Percentiles rank a stretch among this genome's conserved stretches.
phyloP scores from a whole-genome alignment of 2,113 vertebrate species.

The Mionectes macconnelli region DNA sequence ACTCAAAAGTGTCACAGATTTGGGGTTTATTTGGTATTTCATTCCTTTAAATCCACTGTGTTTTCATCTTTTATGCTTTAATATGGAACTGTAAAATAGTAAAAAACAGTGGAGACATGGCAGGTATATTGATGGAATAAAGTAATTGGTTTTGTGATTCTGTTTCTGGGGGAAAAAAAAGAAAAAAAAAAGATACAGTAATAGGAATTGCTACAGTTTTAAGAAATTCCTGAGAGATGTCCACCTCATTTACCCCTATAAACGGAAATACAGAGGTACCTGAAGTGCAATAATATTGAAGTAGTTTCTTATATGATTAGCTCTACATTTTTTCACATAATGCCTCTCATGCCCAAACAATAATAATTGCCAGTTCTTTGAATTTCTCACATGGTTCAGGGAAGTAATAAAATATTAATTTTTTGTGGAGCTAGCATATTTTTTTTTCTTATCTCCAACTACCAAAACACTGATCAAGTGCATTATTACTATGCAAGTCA shows the following conservation, averaged over 20 bases:
- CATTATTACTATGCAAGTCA: conserved; percentile 48
- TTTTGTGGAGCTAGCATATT: conserved; percentile 19
- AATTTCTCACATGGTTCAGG: conserved; percentile 44
- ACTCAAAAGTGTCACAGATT: neutral
- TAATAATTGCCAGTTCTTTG: conserved; percentile 51
- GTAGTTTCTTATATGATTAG: conserved; percentile 41
- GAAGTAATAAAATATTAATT: conserved; percentile 70
- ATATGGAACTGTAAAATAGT: conserved; percentile 4
- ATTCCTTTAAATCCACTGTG: conserved; percentile 23
- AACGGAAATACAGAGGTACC: neutral
- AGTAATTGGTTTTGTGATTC: neutral
- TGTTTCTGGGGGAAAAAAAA: neutral
- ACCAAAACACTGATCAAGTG: conserved; percentile 59
- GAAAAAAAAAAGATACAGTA: neutral
- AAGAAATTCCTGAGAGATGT: conserved; percentile 25
- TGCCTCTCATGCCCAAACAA: conserved; percentile 38
- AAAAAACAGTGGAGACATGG: neutral
- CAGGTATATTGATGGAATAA: neutral
- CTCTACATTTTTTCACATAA: conserved; percentile 39
- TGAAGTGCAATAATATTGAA: conserved; percentile 24
- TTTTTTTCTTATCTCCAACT: conserved; percentile 49
- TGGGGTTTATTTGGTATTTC: neutral
- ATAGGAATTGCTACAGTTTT: conserved; percentile 4
- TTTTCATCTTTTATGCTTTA: conserved; percentile 19
- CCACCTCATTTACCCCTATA: conserved; percentile 1